Evolutionary conservation across 2,113 vertebrate species (phyloP), one percentile per base, ranked within the genome.

Genomic region (Alaudala cheleensis): DNA sequence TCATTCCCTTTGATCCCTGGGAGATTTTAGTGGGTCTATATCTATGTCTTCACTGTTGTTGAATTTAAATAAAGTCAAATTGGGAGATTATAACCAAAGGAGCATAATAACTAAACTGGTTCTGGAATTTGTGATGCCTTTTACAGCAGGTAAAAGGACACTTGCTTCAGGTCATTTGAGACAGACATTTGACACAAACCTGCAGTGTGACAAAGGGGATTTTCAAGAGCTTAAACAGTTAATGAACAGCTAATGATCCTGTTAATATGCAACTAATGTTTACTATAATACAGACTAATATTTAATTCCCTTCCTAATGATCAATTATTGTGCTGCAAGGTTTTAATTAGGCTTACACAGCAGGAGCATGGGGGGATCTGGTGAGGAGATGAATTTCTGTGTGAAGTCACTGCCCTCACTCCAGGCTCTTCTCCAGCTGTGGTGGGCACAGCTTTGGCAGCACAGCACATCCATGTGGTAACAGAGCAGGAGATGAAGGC

Each of bases 391-490:
- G 24, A n/a, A 44, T 73, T 82, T 73, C 34, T 2, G 4, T 12
- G 15, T 5, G 0, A 8, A 57, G n/a, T 7, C 2, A 0, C 37
- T 82, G 86, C 29, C 76, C 61, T 4, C 3, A 5, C 23, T 14
- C 40, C 8, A 5, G 61, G 33, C 29, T n/a, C 9, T 10, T 6
- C 62, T 29, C 33, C 4, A 1, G 58, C 57, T 13, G 26, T 1
- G 4, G 13, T 5, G 13, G 69, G 44, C 80, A 40, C 31, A 34
- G 57, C 34, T 58, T 23, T 42, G 71, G 39, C 67, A 49, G 16
- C 82, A 6, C 88, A 71, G 49, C 12, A 2, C 1, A 1, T 10
- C 19, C 3, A 0, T 1, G 11, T 28, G 37, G 6, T 0, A 0
- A 56, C 31, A 56, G 40, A 34, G 42, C 29, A 51, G 86, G 50